Base-by-base conservation (phyloP, 2,888 invertebrate genomes). In the Sminthurinus aureus region DNA sequence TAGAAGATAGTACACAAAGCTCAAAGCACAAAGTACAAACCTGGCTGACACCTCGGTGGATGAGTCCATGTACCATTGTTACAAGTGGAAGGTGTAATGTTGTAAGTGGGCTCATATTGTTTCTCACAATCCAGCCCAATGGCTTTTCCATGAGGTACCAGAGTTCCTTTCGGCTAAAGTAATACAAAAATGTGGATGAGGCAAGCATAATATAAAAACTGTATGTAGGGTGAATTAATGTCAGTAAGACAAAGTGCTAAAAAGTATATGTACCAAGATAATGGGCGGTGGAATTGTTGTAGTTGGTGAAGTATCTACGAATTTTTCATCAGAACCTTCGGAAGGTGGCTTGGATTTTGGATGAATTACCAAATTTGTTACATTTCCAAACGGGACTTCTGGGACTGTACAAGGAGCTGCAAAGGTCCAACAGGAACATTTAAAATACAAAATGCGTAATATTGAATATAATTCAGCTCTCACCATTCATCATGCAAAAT, bases 1-100 rank as follows among this genome's bases (percentile, higher is more conserved):
- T 38, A 38, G 38, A 38, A 38, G n/a, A n/a, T n/a, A n/a, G n/a
- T n/a, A n/a, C 50, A 38, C 50, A 12, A 12, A 20, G 24, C 71
- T 71, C 67, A 12, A n/a, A n/a, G 67, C n/a, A 12, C 1, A 69
- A 69, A n/a, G 69, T n/a, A 69, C 20, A 20, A 18, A 96, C 94
- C 96, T 92, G 89, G 98, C 93, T 86, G 95, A 94, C 93, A 94
- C 83, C 94, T 93, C 0, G 98, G 98, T 88, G 97, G 95, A 86
- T 96, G 94, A 0, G 96, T 95, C 98, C 98, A 99, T 0, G 97
- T 96, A 0, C 98, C 98, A 89, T 98, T 98, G 90, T 96, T 94
- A 90, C 99, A 99, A 0, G 94, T 93, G 0, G 86, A 83, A 0
- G 93, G 93, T 6, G 94, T 94, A 0, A 94, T 92, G 86, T 94